phyloP scores from a whole-genome alignment of 2,113 vertebrate genomes.

The Nothoprocta perdicaria region DNA sequence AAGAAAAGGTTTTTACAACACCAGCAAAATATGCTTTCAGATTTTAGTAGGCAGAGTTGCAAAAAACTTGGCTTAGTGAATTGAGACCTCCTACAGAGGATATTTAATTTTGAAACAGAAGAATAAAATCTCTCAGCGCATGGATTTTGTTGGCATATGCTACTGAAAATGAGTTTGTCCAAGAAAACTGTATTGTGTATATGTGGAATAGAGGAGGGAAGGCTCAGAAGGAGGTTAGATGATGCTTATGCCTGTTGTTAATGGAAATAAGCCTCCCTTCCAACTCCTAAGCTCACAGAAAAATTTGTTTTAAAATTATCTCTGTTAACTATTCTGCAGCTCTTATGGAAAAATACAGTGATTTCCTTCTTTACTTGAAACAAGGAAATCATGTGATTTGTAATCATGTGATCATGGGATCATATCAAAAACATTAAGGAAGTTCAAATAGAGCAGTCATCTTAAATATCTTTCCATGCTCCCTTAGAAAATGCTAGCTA shows the following conservation, averaged over 20 bases:
- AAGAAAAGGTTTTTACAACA: background rate
- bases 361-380: background rate
- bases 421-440: background rate
- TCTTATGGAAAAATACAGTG: background rate
- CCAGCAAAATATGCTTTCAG: background rate
- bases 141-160: conserved; percentile 22
- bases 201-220: background rate
- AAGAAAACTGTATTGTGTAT: background rate
- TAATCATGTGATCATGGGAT: background rate
- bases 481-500: background rate
- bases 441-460: background rate
- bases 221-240: background rate
- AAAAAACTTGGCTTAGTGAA: background rate
- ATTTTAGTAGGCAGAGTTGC: background rate
- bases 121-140: background rate
- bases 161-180: conserved; percentile 9
- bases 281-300: background rate
- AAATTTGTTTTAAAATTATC: background rate
- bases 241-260: background rate
- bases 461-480: background rate
- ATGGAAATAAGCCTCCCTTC: conserved; percentile 8
- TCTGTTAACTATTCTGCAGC: background rate
- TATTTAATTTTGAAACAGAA: conserved; percentile 32
- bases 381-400: background rate
- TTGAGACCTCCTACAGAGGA: background rate